These are phyloP conservation scores for Pelecanus crispus DNA, from an alignment of 2,113 vertebrate genomes.

Conservation along the genomic window DNA sequence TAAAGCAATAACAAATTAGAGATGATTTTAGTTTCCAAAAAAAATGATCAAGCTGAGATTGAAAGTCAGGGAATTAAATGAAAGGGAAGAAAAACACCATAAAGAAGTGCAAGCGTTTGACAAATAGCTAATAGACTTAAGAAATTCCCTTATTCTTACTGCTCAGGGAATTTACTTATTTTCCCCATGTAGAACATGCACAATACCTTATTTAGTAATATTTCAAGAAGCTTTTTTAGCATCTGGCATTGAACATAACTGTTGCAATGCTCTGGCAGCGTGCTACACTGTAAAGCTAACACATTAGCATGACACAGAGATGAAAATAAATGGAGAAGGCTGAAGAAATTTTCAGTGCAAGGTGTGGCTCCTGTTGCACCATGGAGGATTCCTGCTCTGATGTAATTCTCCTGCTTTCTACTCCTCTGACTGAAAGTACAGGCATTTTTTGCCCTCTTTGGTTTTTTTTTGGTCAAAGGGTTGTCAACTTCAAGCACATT, in stretches of 20 bases:
- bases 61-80: neutral
- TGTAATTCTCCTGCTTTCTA: neutral
- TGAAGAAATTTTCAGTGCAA: neutral
- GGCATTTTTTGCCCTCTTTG: neutral
- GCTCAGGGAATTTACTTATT: constrained; percentile 3
- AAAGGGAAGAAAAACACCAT: neutral
- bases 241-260: neutral
- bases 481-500: neutral
- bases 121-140: neutral
- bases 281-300: neutral
- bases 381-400: neutral
- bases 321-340: neutral
- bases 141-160: neutral
- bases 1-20: neutral
- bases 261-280: constrained; percentile 23
- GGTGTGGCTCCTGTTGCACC: neutral
- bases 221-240: constrained; percentile 32
- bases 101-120: neutral
- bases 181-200: neutral
- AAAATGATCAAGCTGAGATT: neutral
- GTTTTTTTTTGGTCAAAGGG: neutral
- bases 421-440: neutral
- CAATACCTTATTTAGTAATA: constrained; percentile 56
- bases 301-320: neutral
- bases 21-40: neutral